These are phyloP conservation scores for Oxystoma pomonae DNA, from an alignment of 2,888 invertebrate species.

Conservation along the genomic window DNA sequence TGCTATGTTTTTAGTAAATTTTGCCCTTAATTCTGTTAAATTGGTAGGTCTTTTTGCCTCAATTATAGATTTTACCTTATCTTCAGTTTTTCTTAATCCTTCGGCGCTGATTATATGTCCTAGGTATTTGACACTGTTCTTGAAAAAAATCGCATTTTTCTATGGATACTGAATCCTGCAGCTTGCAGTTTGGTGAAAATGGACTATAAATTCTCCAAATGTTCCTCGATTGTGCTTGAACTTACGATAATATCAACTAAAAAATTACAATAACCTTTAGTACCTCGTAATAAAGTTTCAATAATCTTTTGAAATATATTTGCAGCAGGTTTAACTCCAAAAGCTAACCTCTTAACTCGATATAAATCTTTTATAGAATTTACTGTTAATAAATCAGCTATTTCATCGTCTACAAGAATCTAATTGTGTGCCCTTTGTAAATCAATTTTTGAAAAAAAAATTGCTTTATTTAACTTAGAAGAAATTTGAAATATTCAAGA, in stretches of 20 bases:
- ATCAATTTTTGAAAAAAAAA: conserved; percentile 27
- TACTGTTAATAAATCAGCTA: conserved; percentile 32
- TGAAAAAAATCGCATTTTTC: conserved; percentile 38
- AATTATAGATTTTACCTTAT: conserved; percentile 19
- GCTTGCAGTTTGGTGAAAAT: conserved; percentile 28
- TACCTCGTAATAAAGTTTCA: conserved; percentile 34
- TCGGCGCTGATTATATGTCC: conserved; percentile 24
- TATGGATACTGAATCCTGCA: conserved; percentile 31
- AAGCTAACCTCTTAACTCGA: conserved; percentile 36
- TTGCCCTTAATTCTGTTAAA: conserved; percentile 12
- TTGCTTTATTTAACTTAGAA: conserved; percentile 12
- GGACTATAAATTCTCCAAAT: conserved; percentile 23
- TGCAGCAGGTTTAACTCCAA: conserved; percentile 30
- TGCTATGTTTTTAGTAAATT: not conserved
- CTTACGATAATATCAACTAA: conserved; percentile 36
- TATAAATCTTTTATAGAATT: conserved; percentile 39
- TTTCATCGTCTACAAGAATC: conserved; percentile 31
- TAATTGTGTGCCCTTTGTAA: conserved; percentile 36
- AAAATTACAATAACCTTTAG: conserved; percentile 31
- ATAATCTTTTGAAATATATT: conserved; percentile 37
- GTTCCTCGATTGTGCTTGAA: conserved; percentile 26
- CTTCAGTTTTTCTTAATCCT: conserved; percentile 16
- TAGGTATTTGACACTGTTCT: conserved; percentile 35
- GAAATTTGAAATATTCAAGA: conserved; percentile 7
- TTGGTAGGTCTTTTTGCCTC: conserved; percentile 14